Base-by-base conservation (phyloP, 35 echinoderm and acorn worm species). In the Acanthaster planci region DNA sequence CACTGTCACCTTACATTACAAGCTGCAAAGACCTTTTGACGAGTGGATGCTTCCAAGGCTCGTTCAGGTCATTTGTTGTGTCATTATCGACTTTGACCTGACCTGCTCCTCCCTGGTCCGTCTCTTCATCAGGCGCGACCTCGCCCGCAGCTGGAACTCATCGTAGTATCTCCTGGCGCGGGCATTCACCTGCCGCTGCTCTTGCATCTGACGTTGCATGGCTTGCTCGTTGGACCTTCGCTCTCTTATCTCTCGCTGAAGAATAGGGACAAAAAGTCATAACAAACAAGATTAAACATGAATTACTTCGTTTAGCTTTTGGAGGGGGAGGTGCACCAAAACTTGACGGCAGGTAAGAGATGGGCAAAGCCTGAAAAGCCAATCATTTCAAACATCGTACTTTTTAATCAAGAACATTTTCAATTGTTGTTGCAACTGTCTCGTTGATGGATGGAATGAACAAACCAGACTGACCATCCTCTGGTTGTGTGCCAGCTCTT, bases 51-150 rank as follows among this genome's bases (percentile, higher is more conserved):
- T n/a, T n/a, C n/a, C n/a, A n/a, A n/a, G n/a, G n/a, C n/a, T n/a
- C n/a, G n/a, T n/a, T n/a, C n/a, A n/a, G n/a, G n/a, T n/a, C n/a
- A n/a, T n/a, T n/a, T n/a, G n/a, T n/a, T n/a, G n/a, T n/a, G n/a
- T n/a, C n/a, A n/a, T n/a, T n/a, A n/a, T n/a, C n/a, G n/a, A n/a
- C n/a, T n/a, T n/a, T n/a, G n/a, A n/a, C 14, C 53, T 40, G 34
- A 99, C 96, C 92, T 94, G 92, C 86, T 94, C 96, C 37, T 94
- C 92, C 60, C 85, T 94, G 40, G 88, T 99, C 34, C 83, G 84
- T 64, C 86, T 88, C 55, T 94, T 99, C 35, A 91, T 23, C 76
- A 90, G 87, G 60, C 86, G 90, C 35, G 96, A 88, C 51, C 81
- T 87, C 1, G 92, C 78, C 8, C 92, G 85, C 39, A 91, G 72